These are phyloP conservation scores for Hemichromis elongatus DNA, from an alignment of 2,113 vertebrate species.

Conservation along the genomic window DNA sequence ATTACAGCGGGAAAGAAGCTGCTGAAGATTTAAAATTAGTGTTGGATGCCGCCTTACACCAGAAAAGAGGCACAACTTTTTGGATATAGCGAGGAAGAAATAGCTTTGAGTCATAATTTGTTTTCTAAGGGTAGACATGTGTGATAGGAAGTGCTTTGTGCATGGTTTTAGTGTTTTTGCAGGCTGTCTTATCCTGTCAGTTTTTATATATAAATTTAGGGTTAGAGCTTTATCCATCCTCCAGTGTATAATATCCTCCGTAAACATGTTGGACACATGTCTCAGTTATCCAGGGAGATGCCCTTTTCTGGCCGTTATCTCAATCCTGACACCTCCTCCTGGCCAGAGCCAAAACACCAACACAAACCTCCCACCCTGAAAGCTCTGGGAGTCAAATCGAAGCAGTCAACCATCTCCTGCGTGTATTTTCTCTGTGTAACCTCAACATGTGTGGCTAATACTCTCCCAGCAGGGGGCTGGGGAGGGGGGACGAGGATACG, in stretches of 20 bases:
- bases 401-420: conserved; percentile 4
- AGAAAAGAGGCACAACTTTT: not conserved
- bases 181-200: not conserved
- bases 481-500: not conserved
- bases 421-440: conserved; percentile 8
- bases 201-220: not conserved
- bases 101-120: not conserved
- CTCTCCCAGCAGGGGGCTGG: not conserved
- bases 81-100: not conserved
- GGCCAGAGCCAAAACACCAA: not conserved
- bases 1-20: not conserved
- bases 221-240: not conserved
- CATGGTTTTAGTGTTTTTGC: not conserved
- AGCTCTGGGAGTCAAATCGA: not conserved
- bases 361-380: not conserved
- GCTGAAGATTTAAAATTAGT: not conserved
- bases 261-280: not conserved
- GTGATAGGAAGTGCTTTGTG: not conserved
- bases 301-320: not conserved
- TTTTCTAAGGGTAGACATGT: not conserved
- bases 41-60: not conserved
- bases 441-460: conserved; percentile 31
- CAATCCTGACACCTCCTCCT: not conserved
- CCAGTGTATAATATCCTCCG: rapidly evolving
- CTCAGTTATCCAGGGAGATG: not conserved